These are phyloP conservation scores for Triplophysa dalaica DNA, from an alignment of 2,113 vertebrate species.

Conservation along the genomic window DNA sequence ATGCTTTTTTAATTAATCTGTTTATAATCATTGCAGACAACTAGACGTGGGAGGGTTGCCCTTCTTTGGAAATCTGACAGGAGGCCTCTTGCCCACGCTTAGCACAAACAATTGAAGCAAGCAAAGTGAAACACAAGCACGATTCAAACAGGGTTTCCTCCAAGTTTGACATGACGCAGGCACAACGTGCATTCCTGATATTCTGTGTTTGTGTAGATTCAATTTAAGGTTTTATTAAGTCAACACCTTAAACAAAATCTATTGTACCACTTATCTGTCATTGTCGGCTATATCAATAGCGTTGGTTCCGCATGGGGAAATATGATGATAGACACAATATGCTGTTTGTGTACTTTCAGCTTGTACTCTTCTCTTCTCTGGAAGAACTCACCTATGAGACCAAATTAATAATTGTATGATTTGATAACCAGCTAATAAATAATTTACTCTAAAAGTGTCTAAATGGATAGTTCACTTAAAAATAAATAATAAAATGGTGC, in stretches of 20 bases:
- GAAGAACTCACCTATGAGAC: no score
- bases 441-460: not conserved
- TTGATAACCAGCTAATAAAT: no score
- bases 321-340: not conserved
- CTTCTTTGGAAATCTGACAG: conserved; percentile 34
- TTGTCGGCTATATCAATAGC: not conserved
- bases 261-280: not conserved
- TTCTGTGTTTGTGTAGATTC: not conserved
- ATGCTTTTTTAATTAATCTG: conserved; percentile 42
- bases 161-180: not conserved
- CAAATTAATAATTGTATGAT: no score
- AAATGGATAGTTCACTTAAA: no score
- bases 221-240: not conserved
- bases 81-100: conserved; percentile 28
- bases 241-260: not conserved
- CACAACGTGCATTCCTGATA: not conserved
- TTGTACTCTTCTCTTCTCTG: no score
- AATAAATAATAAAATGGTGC: no score
- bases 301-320: not conserved
- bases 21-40: conserved; percentile 55
- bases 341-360: no score
- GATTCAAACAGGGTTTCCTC: conserved; percentile 14
- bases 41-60: conserved; percentile 44
- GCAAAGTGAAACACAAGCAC: not conserved
- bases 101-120: conserved; percentile 2